Conservation (phyloP, 2,113 vertebrate species). For the Maccullochella peelii region DNA sequence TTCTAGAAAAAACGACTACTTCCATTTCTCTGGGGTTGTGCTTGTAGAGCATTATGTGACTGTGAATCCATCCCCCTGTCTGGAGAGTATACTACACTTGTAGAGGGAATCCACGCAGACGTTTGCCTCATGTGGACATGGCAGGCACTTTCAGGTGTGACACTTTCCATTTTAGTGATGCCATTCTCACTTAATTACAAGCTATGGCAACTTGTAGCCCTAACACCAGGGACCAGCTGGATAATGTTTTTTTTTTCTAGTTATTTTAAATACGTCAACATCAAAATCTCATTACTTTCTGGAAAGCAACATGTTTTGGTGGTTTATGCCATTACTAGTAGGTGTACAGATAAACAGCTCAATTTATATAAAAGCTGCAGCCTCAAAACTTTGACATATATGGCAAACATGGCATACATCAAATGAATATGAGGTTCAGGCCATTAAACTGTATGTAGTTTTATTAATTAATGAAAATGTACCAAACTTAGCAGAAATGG, state of each 20-base stretch:
- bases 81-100: background rate
- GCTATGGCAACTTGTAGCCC: background rate
- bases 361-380: background rate
- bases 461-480: background rate
- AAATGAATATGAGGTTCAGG: background rate
- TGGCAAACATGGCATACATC: too few species aligned
- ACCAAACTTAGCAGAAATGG: background rate
- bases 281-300: background rate
- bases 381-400: background rate
- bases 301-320: background rate
- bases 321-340: background rate
- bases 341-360: background rate
- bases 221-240: background rate
- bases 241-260: background rate
- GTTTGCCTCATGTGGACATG: background rate
- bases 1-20: background rate
- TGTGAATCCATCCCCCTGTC: background rate
- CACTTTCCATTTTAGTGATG: background rate
- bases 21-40: background rate
- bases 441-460: background rate
- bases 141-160: too few species aligned
- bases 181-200: background rate
- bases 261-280: background rate
- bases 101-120: background rate
- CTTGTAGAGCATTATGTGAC: constrained; percentile 2